Evolutionary conservation across 2,888 invertebrate genomes (phyloP), one percentile per base, ranked within the genome.

Genomic region (Allacma fusca): DNA sequence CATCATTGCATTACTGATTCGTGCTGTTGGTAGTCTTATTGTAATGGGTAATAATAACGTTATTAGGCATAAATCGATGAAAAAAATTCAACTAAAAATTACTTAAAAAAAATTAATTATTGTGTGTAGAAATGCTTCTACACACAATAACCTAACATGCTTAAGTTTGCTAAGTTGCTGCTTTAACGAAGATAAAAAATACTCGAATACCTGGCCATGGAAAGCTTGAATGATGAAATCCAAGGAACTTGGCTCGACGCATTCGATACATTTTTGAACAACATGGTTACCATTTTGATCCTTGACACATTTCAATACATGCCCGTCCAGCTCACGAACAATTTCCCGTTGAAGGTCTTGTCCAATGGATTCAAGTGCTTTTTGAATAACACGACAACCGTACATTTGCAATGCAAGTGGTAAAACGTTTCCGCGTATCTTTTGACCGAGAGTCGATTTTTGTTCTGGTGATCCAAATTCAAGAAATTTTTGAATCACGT

Each of bases 211-310:
- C 87, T 90, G 89, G 84, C 89, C 89, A 83, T 91, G 91, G 88
- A 94, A 93, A 84, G 93, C 94, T 86, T 94, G 93, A 83, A 96
- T 95, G 82, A 95, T 93, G 88, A 97, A 97, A 89, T 96, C 96
- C 85, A 99, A 89, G 85, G 96, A 95, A 84, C 92, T 90, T n/a
- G 98, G 97, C 87, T 98, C 96, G 77, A 99, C 98, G 88, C 98
- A 97, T 88, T 99, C 99, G 85, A 99, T 99, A 87, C 98, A 98
- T 86, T 99, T 99, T 89, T 99, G 99, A 76, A 99, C 97, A 73
- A 99, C 99, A 87, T 99, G 99, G 89, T 99, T 99, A 75, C 99
- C 99, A 88, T 99, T 99, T 88, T 99, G 99, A 88, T 99, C 99
- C 88, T 99, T 98, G 80, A 99, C 98, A 88, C 99, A 99, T 88